Evolutionary conservation across 2,113 vertebrate species (phyloP).

Genomic region (Siniperca chuatsi): DNA sequence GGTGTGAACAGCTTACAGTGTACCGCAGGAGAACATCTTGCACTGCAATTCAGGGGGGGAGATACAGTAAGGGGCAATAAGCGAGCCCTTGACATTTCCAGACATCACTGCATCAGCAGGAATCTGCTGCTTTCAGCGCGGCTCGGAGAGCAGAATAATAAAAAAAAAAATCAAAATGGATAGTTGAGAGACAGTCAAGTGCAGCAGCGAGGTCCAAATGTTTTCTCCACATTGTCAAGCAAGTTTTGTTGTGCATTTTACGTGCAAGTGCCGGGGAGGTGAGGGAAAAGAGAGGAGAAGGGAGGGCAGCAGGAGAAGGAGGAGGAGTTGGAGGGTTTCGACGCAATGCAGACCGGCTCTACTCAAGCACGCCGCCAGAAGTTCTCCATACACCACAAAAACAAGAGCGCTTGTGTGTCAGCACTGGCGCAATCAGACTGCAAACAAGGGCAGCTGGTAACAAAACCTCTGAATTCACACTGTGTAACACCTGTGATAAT

Average conservation of each 20-base stretch:
- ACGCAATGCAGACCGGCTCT: conserved; percentile 88
- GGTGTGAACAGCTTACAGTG: conserved; percentile 67
- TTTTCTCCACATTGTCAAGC: conserved; percentile 75
- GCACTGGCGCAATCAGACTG: conserved; percentile 78
- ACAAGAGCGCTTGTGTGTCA: conserved; percentile 74
- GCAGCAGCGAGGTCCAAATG: conserved; percentile 61
- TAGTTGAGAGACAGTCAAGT: conserved; percentile 35
- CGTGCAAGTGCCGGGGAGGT: conserved; percentile 73
- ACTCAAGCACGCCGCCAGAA: conserved; percentile 82
- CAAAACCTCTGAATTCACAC: conserved; percentile 7
- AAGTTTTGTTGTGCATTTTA: conserved; percentile 77
- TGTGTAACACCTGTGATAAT: not conserved
- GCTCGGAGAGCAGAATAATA: conserved; percentile 41
- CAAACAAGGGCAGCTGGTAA: conserved; percentile 46
- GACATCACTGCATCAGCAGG: conserved; percentile 95
- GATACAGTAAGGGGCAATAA: conserved; percentile 84
- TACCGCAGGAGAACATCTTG: conserved; percentile 76
- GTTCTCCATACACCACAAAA: conserved; percentile 80
- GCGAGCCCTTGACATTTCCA: conserved; percentile 90
- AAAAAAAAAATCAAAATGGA: conserved; percentile 17
- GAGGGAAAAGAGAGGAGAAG: conserved; percentile 28
- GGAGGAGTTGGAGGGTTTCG: conserved; percentile 83
- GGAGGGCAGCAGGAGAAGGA: conserved; percentile 46
- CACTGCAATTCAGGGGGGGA: conserved; percentile 81
- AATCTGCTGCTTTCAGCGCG: conserved; percentile 81